phyloP scores from a whole-genome alignment of 2,888 invertebrate species.

The Drosophila aldrichi region DNA sequence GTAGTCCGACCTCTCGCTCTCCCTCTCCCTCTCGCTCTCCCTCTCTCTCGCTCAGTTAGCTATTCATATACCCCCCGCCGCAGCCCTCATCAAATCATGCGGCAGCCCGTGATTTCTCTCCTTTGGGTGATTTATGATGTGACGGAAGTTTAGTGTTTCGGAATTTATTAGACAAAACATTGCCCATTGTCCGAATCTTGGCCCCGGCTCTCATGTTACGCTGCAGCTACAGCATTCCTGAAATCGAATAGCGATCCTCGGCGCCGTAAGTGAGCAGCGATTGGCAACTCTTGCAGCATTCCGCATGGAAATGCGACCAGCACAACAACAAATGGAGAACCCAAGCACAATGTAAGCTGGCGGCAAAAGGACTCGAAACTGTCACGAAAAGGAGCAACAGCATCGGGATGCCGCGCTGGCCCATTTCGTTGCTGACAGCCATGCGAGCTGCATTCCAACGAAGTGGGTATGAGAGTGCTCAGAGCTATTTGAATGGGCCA shows the following conservation, averaged over 20 bases:
- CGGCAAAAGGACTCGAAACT: slow-evolving; percentile 71
- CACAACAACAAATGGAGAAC: neutral
- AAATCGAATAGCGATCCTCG: slow-evolving; percentile 38
- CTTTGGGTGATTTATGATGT: slow-evolving; percentile 70
- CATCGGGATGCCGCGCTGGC: slow-evolving; percentile 34
- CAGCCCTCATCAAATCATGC: slow-evolving; percentile 60
- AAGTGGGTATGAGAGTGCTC: slow-evolving; percentile 53
- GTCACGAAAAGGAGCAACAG: slow-evolving; percentile 70
- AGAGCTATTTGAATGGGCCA: slow-evolving; percentile 43
- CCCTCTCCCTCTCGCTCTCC: neutral
- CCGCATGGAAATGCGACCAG: slow-evolving; percentile 2
- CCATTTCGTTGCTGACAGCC: slow-evolving; percentile 47
- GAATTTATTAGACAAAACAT: slow-evolving; percentile 78
- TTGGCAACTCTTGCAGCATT: slow-evolving; percentile 43
- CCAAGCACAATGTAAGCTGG: slow-evolving; percentile 44
- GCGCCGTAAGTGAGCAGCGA: slow-evolving; percentile 47
- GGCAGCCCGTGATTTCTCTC: slow-evolving; percentile 44
- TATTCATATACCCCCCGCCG: slow-evolving; percentile 23
- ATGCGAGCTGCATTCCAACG: slow-evolving; percentile 14
- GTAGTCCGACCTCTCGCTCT: slow-evolving; percentile 33
- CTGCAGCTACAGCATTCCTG: slow-evolving; percentile 18
- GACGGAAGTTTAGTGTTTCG: slow-evolving; percentile 75
- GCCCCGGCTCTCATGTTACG: slow-evolving; percentile 52
- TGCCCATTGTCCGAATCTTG: slow-evolving; percentile 49
- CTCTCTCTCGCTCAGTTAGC: neutral